phyloP scores from a whole-genome alignment of 35 echinoderm and acorn worm genomes.

The Stichopus chloronotus region DNA sequence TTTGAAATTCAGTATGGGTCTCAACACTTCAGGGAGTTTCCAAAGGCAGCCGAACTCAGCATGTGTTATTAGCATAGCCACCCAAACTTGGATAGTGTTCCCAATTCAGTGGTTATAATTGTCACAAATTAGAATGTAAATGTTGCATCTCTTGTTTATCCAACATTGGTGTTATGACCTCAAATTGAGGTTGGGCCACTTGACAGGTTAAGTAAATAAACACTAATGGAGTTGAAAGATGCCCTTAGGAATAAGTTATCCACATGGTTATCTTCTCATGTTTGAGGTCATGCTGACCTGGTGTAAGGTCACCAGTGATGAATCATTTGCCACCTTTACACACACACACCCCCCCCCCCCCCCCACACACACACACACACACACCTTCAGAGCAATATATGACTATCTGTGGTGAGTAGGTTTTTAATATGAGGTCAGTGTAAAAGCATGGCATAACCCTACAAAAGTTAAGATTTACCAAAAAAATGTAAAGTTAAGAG shows the following conservation, averaged over 20 bases:
- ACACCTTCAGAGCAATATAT: background rate
- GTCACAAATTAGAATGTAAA: conserved; percentile 44
- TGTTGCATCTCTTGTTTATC: conserved; percentile 7
- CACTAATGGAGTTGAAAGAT: background rate
- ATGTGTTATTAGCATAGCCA: background rate
- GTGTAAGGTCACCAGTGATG: conserved; percentile 33
- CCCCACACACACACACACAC: background rate
- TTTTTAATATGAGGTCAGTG: background rate
- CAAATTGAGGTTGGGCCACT: background rate
- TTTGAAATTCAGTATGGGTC: background rate
- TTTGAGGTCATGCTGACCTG: conserved; percentile 12
- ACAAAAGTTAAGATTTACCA: background rate
- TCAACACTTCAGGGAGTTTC: background rate
- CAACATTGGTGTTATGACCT: conserved; percentile 21
- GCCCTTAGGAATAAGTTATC: background rate
- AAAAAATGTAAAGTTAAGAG: too few relatives aligned
- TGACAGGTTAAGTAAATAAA: conserved; percentile 20
- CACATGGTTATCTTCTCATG: conserved; percentile 7
- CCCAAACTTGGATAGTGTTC: background rate
- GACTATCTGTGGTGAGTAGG: too few relatives aligned
- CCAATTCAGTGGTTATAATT: background rate
- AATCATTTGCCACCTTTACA: background rate
- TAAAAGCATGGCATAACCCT: background rate
- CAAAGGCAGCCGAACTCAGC: background rate
- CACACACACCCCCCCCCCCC: too few relatives aligned